Base-by-base conservation (phyloP, 2,888 invertebrate species). In the Ephialtes manifestator region DNA sequence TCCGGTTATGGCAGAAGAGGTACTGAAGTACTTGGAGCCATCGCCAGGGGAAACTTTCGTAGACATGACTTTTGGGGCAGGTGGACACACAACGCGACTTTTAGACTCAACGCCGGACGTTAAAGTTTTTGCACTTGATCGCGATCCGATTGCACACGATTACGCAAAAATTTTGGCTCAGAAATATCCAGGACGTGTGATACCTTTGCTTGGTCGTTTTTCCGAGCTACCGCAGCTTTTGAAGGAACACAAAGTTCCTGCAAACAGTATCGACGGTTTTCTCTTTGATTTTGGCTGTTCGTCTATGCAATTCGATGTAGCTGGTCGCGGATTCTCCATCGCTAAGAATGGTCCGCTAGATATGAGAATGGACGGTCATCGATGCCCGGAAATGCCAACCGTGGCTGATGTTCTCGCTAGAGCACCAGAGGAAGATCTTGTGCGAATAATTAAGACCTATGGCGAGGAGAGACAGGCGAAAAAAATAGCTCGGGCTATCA, bases 11-110 rank as follows among this genome's bases (percentile, higher is more conserved):
- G 94, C 95, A 63, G 94, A 96, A 85, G 97, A 97, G 94, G 96
- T 97, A 0, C 92, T 97, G 67, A 94, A 96, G 80, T 96, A 96
- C 92, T 93, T 98, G 70, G 95, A 96, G 87, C 96, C 97, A 0
- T 92, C 94, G 85, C 93, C 95, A 58, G 94, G 96, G 83, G 96
- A 97, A 94, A 94, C 95, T 7, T 96, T 97, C 88, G 95, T 99
- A 86, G 99, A 99, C 92, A 98, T 99, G 98, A 99, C 99, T 15
- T 99, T 99, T 95, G 99, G 99, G 39, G 97, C 97, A 28, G 99
- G 99, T 8, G 99, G 99, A 0, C 99, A 99, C 92, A 96, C 97
- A 11, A 95, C 95, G 88, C 95, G 95, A 91, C 95, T 99, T 88
- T 95, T 99, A 67, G 95, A 97, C 90, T 92, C 95, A 39, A 95